Base-by-base conservation (phyloP, 2,797 vertebrate genomes). In the Aselliscus stoliczkanus region DNA sequence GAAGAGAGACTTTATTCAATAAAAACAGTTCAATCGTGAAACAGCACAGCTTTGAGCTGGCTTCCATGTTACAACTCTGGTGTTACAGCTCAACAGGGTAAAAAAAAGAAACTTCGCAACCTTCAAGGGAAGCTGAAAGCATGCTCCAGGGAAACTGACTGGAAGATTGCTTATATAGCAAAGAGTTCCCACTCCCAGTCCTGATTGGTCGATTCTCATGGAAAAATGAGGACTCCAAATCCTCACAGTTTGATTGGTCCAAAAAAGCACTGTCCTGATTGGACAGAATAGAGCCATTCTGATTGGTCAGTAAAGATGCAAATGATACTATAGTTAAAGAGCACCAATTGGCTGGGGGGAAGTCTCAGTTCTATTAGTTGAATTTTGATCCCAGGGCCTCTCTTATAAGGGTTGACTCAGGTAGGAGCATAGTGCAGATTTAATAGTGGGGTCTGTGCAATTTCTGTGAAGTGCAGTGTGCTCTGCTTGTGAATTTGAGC, bases 141-240 rank as follows among this genome's bases (percentile, higher is more conserved):
- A 17, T 1, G 0, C 34, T 42, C 56, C 39, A 23, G 5, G 17
- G 25, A 11, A 27, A 4, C 3, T 17, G 27, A 3, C 5, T 27
- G 27, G 44, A 60, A 44, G 37, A 39, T n/a, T 56, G 56, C 17
- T 50, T 37, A 34, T 37, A 25, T 11, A 65, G 80, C 13, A 11
- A 76, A 52, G 50, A 34, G 60, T 83, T 65, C 23, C 44, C 31
- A 5, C 31, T 8, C 23, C 31, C 7, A 52, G 80, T 25, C 31
- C 17, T 44, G 31, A 83, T 50, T 83, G 60, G 80, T 50, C n/a
- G 5, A 0, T 65, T 47, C 31, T 34, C 80, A 50, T 50, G 44
- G 62, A 65, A 50, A 83, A 50, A 83, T 50, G 42, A 50, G 21
- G 44, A 37, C 42, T 65, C 8, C 44, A 27, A 50, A 27, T 83